These are phyloP conservation scores for Theodoxus fluviatilis DNA, from an alignment of 2,888 invertebrate genomes.

Conservation along the genomic window DNA sequence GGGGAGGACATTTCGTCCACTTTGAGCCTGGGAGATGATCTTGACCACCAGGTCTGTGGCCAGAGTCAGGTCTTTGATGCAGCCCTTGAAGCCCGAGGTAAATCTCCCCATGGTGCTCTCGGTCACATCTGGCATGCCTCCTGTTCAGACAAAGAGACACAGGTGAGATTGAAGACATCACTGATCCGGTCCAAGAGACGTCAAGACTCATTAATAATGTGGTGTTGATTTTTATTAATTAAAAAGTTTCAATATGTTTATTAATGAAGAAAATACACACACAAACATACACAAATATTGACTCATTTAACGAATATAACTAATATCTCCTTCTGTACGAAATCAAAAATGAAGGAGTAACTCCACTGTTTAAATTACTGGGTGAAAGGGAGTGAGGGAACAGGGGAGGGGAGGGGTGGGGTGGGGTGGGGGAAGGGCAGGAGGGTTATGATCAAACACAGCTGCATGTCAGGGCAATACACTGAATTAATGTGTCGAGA, in stretches of 20 bases:
- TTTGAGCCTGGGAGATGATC: conserved; percentile 72
- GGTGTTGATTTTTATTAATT: neutral
- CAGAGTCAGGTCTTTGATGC: conserved; percentile 82
- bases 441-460: too few relatives aligned
- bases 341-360: too few relatives aligned
- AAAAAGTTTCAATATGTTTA: conserved; percentile 1
- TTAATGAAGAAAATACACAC: neutral
- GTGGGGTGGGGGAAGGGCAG: too few relatives aligned
- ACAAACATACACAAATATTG: neutral
- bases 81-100: conserved; percentile 79
- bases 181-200: neutral
- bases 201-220: neutral
- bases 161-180: neutral
- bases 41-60: conserved; percentile 80
- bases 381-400: too few relatives aligned
- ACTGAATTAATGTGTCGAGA: too few relatives aligned
- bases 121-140: conserved; percentile 81
- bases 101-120: conserved; percentile 71
- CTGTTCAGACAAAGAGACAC: conserved; percentile 68
- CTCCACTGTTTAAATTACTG: too few relatives aligned
- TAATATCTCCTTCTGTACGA: too few relatives aligned
- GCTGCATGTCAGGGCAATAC: too few relatives aligned
- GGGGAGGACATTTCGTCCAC: conserved; percentile 68
- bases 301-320: neutral
- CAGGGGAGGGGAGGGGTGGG: too few relatives aligned